phyloP scores from a whole-genome alignment of 2,888 invertebrate species.

The Melanchra persicariae region DNA sequence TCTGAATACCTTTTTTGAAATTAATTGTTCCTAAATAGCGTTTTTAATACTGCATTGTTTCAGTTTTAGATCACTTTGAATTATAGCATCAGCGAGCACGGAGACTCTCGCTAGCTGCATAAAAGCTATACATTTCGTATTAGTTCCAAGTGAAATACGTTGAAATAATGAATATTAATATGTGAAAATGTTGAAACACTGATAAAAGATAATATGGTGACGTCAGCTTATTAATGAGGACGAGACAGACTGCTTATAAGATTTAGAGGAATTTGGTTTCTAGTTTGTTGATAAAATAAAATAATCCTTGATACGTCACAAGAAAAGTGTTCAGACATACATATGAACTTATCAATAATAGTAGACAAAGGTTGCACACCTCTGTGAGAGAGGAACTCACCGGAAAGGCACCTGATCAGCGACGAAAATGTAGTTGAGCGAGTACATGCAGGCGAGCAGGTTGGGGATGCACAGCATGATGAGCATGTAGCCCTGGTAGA shows the following conservation, averaged over 20 bases:
- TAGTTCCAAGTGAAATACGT: neutral
- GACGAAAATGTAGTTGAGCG: slow-evolving; percentile 90
- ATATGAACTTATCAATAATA: too few species aligned
- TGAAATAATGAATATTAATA: neutral
- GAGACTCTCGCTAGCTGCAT: neutral
- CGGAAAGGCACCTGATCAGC: slow-evolving; percentile 90
- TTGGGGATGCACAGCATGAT: slow-evolving; percentile 86
- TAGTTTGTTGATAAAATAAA: slow-evolving; percentile 19
- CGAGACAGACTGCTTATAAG: neutral
- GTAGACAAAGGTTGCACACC: too few species aligned
- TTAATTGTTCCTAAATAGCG: neutral
- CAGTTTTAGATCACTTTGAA: neutral
- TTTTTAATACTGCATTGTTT: neutral
- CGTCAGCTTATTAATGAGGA: slow-evolving; percentile 16
- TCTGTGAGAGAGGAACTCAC: slow-evolving; percentile 79
- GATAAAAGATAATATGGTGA: slow-evolving; percentile 19
- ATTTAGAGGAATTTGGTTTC: slow-evolving; percentile 9
- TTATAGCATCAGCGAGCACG: neutral
- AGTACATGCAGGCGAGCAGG: slow-evolving; percentile 88
- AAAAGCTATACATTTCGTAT: neutral
- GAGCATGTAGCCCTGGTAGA: slow-evolving; percentile 83
- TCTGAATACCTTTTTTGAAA: neutral
- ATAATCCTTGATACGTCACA: slow-evolving; percentile 21
- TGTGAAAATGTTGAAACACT: neutral
- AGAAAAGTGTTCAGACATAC: slow-evolving; percentile 10